A percentile compares a stretch with the other conserved stretches of the same genome.
phyloP scores from a whole-genome alignment of 2,888 invertebrate species.

The Alloscopus bannaensis region DNA sequence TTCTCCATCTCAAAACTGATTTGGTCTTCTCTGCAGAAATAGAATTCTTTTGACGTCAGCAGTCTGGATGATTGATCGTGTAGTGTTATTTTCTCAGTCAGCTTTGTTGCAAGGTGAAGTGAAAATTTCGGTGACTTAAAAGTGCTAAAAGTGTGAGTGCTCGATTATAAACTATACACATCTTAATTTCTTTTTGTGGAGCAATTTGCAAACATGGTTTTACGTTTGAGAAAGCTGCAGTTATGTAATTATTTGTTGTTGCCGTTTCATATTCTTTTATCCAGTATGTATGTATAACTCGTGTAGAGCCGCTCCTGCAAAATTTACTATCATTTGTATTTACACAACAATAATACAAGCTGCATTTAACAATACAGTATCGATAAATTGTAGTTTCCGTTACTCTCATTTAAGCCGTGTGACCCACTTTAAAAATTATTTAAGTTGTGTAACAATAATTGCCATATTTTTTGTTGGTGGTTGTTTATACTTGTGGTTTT shows the following conservation, averaged over 20 bases:
- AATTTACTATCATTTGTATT: conserved; percentile 10
- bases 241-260: too few relatives aligned
- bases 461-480: not conserved
- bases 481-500: conserved; percentile 9
- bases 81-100: not conserved
- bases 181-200: not conserved
- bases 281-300: not conserved
- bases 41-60: conserved; percentile 11
- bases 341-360: not conserved
- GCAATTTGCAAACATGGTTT: not conserved
- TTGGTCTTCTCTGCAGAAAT: not conserved
- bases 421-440: not conserved
- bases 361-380: conserved; percentile 6
- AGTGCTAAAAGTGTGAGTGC: not conserved
- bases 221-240: not conserved
- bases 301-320: not conserved
- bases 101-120: not conserved
- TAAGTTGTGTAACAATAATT: not conserved
- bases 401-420: not conserved
- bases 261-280: not conserved
- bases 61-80: not conserved
- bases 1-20: not conserved
- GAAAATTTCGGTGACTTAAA: not conserved
- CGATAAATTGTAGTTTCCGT: not conserved
- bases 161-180: not conserved